Evolutionary conservation across 1,140 invertebrate genomes (phyloP), one percentile per base, ranked within the genome.

Genomic region (Pissodes strobi): DNA sequence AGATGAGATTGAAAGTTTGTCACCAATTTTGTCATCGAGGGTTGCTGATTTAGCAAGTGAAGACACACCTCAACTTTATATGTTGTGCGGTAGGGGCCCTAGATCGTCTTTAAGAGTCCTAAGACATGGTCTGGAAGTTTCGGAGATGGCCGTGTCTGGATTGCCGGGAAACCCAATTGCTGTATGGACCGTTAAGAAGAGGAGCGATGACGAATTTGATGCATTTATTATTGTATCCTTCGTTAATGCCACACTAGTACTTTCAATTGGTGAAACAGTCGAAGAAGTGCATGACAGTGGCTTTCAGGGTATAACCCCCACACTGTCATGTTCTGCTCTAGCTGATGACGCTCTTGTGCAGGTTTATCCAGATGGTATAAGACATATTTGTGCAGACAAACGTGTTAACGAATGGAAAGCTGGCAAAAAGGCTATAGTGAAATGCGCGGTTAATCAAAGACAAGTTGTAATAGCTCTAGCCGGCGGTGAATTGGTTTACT

Each of bases 151-250:
- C 70, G 96, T 99, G 2, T 99, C 96, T 45, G 97, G 99, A 80
- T 81, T 99, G 66, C 98, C 98, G 10, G 97, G 97, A 78, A 99
- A 97, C 79, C 98, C 98, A 8, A 99, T 98, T 83, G 97, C 97
- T 74, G 98, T 99, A 4, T 99, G 98, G 98, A 99, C 98, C 25
- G 97, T 99, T 1, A 97, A 98, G 79, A 87, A 91, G 76, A 89
- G 94, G 79, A 87, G 91, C 76, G 97, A 99, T 84, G 95, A 98
- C 83, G 92, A 96, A 78, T 99, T 86, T 87, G 98, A 99, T 88
- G 94, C 97, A 39, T 99, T 99, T 83, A 99, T 99, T 84, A 97
- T 99, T 79, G 98, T 99, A 66, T 99, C 97, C 39, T 99, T 99
- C 88, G 92, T 98, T 34, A 99, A 99, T 82, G 98, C 98, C 61